Conservation (phyloP, 2,113 vertebrate genomes). For the Harpagus bidentatus region DNA sequence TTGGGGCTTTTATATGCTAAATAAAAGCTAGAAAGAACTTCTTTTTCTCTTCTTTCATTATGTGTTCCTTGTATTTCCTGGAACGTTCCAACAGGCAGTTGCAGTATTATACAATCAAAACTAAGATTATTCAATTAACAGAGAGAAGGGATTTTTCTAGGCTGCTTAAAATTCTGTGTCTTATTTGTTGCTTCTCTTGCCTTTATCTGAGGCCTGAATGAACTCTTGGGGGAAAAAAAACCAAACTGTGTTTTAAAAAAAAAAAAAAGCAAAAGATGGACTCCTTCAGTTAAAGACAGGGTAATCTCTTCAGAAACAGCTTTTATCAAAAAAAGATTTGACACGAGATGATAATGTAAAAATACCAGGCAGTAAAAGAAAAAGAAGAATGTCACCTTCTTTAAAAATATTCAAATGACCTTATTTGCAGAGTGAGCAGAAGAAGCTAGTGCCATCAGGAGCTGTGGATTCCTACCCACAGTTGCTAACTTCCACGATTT, state of each 20-base stretch:
- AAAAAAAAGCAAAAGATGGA: neutral
- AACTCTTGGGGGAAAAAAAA: neutral
- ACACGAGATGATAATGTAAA: neutral
- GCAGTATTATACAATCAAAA: neutral
- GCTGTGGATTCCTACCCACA: neutral
- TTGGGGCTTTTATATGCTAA: neutral
- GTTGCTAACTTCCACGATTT: neutral
- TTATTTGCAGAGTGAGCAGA: neutral
- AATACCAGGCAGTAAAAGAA: neutral
- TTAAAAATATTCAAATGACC: neutral
- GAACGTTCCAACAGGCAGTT: neutral
- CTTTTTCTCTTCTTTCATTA: neutral
- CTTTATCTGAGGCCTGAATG: neutral
- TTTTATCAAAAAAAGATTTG: neutral
- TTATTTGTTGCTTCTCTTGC: neutral
- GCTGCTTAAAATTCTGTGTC: slow-evolving; percentile 43
- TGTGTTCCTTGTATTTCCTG: neutral
- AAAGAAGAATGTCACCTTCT: neutral
- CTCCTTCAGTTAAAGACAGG: neutral
- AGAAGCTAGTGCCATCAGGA: neutral
- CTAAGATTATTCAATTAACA: neutral
- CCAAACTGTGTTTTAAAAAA: neutral
- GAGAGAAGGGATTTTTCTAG: neutral
- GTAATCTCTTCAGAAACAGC: neutral
- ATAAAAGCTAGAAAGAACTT: neutral